A percentile compares a stretch with the other conserved stretches of the same genome.
These are phyloP conservation scores for Toxonevra muliebris DNA, from an alignment of 2,888 invertebrate species.

Conservation along the genomic window DNA sequence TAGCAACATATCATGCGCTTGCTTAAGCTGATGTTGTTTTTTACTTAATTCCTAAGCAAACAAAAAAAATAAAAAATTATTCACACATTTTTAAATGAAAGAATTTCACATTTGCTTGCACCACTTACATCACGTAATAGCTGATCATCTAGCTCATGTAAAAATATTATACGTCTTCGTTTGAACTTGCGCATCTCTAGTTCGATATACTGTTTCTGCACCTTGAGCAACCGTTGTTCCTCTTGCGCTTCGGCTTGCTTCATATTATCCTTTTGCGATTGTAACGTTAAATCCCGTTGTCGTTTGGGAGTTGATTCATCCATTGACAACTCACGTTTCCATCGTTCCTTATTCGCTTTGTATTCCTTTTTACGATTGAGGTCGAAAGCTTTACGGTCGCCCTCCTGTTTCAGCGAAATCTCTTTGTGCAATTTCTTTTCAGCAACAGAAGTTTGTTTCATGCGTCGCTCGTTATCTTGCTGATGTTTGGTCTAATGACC, in stretches of 20 bases:
- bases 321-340: conserved; percentile 92
- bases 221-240: conserved; percentile 85
- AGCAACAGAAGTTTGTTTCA: conserved; percentile 85
- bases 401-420: conserved; percentile 87
- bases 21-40: conserved; percentile 93
- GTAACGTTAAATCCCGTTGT: conserved; percentile 88
- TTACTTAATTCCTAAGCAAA: conserved; percentile 88
- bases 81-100: conserved; percentile 18
- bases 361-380: conserved; percentile 96
- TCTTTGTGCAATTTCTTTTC: conserved; percentile 95
- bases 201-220: conserved; percentile 91
- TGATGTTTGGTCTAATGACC: conserved; percentile 73
- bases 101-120: not conserved
- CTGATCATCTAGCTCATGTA: conserved; percentile 91
- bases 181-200: conserved; percentile 92
- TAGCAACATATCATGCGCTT: conserved; percentile 91
- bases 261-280: conserved; percentile 90
- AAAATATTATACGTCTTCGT: conserved; percentile 85
- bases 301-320: conserved; percentile 92
- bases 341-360: conserved; percentile 93
- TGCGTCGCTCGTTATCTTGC: conserved; percentile 81
- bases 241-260: conserved; percentile 92
- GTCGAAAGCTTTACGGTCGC: conserved; percentile 91
- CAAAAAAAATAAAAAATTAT: conserved; percentile 17
- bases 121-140: conserved; percentile 81